These are phyloP conservation scores for Sula dactylatra DNA, from an alignment of 2,113 vertebrate genomes.

Conservation along the genomic window DNA sequence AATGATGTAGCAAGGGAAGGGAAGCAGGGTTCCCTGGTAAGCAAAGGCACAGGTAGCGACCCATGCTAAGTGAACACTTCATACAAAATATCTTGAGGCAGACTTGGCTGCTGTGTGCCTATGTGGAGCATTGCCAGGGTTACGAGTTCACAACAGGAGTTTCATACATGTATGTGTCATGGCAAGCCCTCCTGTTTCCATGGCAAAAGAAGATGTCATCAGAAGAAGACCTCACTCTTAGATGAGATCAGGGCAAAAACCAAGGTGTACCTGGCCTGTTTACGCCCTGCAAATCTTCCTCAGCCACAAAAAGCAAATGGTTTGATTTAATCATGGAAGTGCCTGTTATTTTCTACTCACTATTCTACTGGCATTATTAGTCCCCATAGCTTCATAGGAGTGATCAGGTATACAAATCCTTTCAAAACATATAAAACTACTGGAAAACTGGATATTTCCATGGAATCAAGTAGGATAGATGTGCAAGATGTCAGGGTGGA, in stretches of 20 bases:
- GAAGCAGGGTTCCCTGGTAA: background rate
- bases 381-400: background rate
- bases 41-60: background rate
- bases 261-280: background rate
- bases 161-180: background rate
- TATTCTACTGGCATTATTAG: background rate
- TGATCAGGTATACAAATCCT: background rate
- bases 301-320: background rate
- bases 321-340: slow-evolving; percentile 6
- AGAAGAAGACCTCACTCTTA: slow-evolving; percentile 11
- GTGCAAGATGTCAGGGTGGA: background rate
- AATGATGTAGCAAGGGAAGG: background rate
- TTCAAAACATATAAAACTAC: background rate
- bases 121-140: background rate
- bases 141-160: background rate
- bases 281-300: background rate
- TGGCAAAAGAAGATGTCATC: background rate
- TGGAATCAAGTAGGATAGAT: background rate
- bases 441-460: background rate
- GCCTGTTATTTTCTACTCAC: background rate
- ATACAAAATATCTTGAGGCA: background rate
- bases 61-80: background rate
- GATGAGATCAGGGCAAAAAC: background rate
- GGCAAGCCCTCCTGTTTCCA: background rate
- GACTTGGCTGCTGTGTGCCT: background rate